Base-by-base conservation (phyloP, 1,140 invertebrate species). In the Leguminivora glycinivorella region DNA sequence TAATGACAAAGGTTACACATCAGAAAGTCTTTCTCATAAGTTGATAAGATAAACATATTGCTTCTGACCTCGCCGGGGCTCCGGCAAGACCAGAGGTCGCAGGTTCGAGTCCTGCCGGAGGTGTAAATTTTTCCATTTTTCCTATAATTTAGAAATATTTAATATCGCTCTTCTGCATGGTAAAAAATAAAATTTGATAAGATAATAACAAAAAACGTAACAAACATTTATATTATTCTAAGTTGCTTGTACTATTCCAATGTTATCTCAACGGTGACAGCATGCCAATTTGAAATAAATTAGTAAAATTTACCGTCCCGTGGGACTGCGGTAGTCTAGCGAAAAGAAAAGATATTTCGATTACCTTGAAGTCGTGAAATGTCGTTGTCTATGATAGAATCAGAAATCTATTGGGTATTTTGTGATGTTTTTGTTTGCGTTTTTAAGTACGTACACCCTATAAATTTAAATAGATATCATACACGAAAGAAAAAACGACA, bases 221-320 rank as follows among this genome's bases (percentile, higher is more conserved):
- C n/a, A 52, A 52, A 2, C 17, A 22, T 5, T 52, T 22, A 38
- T 22, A 52, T 17, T 17, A 52, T n/a, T 9, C n/a, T 22, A 52
- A 52, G 5, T 14, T 2, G 17, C 19, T 19, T 4, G 47, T 1
- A 2, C 19, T 22, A 52, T 52, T 22, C 47, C 47, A 34, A 6
- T 29, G 29, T 17, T 63, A 63, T 63, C 29, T 63, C n/a, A 31
- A 31, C 58, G 10, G 29, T 63, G 58, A 63, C 58, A 29, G 6
- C 26, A 29, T 34, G 58, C 19, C 17, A 63, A 63, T 63, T 63
- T 25, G 29, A 63, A 34, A 34, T 63, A 63, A 63, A 63, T 63
- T 63, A 29, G 58, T 29, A 31, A 63, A 63, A 63, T 63, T 63
- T 26, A 63, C 58, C 29, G 58, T 63, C 58, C 58, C 17, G 0